These are phyloP conservation scores for Corythornis cristatus DNA, from an alignment of 2,113 vertebrate genomes.

Conservation along the genomic window DNA sequence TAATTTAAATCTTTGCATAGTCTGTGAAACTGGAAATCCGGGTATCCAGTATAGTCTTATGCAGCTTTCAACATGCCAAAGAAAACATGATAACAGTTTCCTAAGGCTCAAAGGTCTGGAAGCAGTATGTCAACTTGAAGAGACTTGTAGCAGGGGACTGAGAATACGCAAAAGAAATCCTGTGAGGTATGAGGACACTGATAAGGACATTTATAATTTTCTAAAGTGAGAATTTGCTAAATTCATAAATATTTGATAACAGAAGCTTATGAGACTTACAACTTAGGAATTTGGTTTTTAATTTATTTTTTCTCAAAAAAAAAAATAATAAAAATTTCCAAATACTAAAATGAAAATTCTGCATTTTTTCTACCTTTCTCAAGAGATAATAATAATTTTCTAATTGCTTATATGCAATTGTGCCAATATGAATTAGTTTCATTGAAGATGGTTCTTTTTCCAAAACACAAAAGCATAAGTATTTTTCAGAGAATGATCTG, in stretches of 20 bases:
- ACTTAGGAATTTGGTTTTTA: too few species aligned
- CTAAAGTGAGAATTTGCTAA: background rate
- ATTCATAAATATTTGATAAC: background rate
- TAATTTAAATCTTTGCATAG: background rate
- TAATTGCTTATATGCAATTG: background rate
- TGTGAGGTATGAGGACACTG: rapidly evolving
- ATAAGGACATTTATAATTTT: background rate
- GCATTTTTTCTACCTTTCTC: background rate
- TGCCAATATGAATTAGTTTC: background rate
- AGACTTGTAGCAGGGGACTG: background rate
- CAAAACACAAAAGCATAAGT: background rate
- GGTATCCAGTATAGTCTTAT: background rate
- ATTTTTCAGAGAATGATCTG: background rate
- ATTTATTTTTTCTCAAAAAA: background rate
- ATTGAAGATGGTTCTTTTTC: background rate
- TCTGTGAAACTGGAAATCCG: background rate
- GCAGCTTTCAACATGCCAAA: background rate
- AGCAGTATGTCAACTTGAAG: background rate
- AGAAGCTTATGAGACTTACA: background rate
- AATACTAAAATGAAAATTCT: background rate
- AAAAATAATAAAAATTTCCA: background rate
- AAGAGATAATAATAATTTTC: background rate
- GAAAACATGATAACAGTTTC: background rate
- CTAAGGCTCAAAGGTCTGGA: background rate
- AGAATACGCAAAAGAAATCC: background rate